Conservation (phyloP, 2,888 invertebrate species). For the Boloria euphrosyne region DNA sequence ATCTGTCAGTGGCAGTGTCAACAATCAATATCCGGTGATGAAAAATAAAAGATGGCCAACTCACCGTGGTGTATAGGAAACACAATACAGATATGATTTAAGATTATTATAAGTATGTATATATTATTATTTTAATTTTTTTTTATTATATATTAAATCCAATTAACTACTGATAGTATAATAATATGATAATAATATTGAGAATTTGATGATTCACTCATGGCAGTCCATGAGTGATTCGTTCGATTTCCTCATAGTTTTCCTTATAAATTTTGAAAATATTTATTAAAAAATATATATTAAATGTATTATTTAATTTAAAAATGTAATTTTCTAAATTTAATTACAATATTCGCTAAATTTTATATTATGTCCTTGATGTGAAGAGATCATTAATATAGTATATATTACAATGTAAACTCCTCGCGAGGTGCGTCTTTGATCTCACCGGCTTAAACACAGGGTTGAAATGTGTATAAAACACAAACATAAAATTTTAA, state of each 20-base stretch:
- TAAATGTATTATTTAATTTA: too few species aligned
- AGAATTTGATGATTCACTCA: too few species aligned
- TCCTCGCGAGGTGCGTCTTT: slow-evolving; percentile 68
- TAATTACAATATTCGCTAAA: not conserved
- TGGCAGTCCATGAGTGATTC: too few species aligned
- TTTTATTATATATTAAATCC: not conserved
- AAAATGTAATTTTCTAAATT: too few species aligned
- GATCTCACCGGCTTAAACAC: slow-evolving; percentile 59
- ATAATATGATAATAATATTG: too few species aligned
- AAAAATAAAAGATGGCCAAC: slow-evolving; percentile 16
- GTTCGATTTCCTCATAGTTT: too few species aligned
- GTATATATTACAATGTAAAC: slow-evolving; percentile 74
- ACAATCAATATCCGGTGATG: slow-evolving; percentile 59
- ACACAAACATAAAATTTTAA: slow-evolving; percentile 4
- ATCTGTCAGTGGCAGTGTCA: slow-evolving; percentile 33
- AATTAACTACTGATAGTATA: too few species aligned
- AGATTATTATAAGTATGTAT: too few species aligned
- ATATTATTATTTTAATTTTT: not conserved
- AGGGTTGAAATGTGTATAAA: slow-evolving; percentile 56
- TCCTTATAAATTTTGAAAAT: too few species aligned
- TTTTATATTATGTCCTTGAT: slow-evolving; percentile 6
- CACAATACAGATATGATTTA: not conserved
- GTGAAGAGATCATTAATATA: slow-evolving; percentile 49
- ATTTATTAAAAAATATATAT: too few species aligned
- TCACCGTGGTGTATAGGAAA: slow-evolving; percentile 9